Evolutionary conservation across 2,888 invertebrate species (phyloP), one percentile per base, ranked within the genome.

Genomic region (Eristalinus aeneus): DNA sequence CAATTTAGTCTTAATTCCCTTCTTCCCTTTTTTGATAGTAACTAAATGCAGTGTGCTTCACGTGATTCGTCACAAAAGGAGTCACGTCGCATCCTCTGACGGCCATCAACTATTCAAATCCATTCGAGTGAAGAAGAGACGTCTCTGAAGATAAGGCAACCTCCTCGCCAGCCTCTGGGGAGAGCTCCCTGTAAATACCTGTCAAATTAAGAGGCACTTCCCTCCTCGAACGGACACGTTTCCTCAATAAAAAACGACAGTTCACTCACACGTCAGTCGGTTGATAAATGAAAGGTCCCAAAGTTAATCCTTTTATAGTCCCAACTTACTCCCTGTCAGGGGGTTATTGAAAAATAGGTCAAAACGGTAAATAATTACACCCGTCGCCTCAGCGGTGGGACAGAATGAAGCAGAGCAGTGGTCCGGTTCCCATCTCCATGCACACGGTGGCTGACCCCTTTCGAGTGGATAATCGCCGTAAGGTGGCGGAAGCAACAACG

Each of bases 321-420:
- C 46, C 46, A 27, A 2, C 27, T 5, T 16, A 56, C 65, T 22
- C 34, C 22, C 36, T 23, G 65, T 58, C 71, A 80, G 77, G 63
- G 63, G 64, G 58, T 69, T 72, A 73, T 81, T 76, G 71, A 80
- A 77, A 85, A 85, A 85, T 65, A 60, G 81, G 81, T 80, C 81
- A 85, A 6, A 74, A 74, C 71, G 74, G 71, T 74, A 74, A 82
- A 82, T 82, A 82, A 78, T 77, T 71, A 61, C n/a, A 53, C 73
- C 82, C 81, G 68, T 36, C 34, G 77, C 77, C 46, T 16, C 74
- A 71, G 20, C 12, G 39, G 11, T 39, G 63, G 63, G 68, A 68
- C 72, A 73, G 31, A 54, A 63, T 82, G 65, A 71, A 77, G 64
- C 39, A 4, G 39, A 5, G 39, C 3, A 1, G 9, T 1, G 1